Percentiles rank a stretch among this genome's conserved stretches.
Conservation (phyloP, 2,888 invertebrate species). For the Chrysopilus asiliformis region DNA sequence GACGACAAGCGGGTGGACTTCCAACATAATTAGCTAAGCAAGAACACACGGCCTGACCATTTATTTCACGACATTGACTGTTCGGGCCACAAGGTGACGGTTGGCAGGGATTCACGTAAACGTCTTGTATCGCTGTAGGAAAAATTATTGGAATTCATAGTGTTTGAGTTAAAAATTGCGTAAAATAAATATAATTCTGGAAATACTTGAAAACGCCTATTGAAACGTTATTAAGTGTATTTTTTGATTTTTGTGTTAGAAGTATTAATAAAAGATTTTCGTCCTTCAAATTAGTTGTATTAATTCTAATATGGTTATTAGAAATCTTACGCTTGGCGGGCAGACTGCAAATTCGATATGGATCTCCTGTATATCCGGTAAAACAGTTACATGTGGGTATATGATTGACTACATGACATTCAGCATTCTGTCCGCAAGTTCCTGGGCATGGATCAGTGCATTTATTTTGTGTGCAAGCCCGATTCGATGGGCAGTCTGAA, state of each 20-base stretch:
- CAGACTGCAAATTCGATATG: slow-evolving; percentile 46
- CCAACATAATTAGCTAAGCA: slow-evolving; percentile 60
- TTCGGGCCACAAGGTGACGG: slow-evolving; percentile 66
- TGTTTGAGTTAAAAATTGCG: too few relatives aligned
- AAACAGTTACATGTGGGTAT: slow-evolving; percentile 55
- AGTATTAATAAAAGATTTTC: not conserved
- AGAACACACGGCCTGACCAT: slow-evolving; percentile 60
- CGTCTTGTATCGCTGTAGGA: slow-evolving; percentile 28
- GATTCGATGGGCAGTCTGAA: slow-evolving; percentile 57
- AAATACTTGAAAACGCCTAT: too few relatives aligned
- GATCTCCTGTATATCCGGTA: slow-evolving; percentile 60
- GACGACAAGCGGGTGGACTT: slow-evolving; percentile 61
- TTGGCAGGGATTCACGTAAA: slow-evolving; percentile 44
- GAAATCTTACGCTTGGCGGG: slow-evolving; percentile 39
- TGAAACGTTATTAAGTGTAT: too few relatives aligned
- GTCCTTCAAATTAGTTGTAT: not conserved
- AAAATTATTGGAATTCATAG: too few relatives aligned
- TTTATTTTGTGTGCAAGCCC: slow-evolving; percentile 57
- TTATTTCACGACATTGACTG: slow-evolving; percentile 55
- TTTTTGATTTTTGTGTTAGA: too few relatives aligned
- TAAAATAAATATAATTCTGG: slow-evolving; percentile 19
- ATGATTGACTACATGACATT: slow-evolving; percentile 61
- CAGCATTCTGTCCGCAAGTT: slow-evolving; percentile 59
- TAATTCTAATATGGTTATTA: not conserved
- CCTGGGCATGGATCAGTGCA: slow-evolving; percentile 70